Base-by-base conservation (phyloP, 2,113 vertebrate species). In the Panthera uncia region DNA sequence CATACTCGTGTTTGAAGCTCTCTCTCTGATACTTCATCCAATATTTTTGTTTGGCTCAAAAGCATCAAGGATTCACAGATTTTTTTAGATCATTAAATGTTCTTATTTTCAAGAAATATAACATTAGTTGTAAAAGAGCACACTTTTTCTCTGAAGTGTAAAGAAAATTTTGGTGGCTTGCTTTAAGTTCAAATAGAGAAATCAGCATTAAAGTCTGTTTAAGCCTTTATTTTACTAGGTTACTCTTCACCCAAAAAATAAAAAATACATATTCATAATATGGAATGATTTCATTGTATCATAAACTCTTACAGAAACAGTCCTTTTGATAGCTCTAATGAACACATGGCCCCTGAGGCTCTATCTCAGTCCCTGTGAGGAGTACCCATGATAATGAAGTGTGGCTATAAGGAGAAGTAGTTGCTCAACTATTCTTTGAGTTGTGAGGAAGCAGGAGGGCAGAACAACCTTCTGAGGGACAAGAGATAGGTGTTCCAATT, bases 1-100 rank as follows among this genome's bases (percentile, higher is more conserved):
- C 25, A 19, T 1, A 69, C 82, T 94, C 13, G 5, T 73, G 94
- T 95, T 69, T 97, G 94, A 97, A 94, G 81, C 85, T 79, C 95
- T 97, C 95, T 97, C 93, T 96, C 81, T 94, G 52, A 68, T 19
- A 95, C 78, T 93, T 91, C 94, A 93, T 95, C 97, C 95, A 98
- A 93, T 98, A 97, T 97, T 98, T 63, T 96, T 80, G 97, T 97
- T 98, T 98, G 97, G 95, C 19, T 98, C 96, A 96, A 97, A 98
- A 94, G 36, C 12, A 97, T 95, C 71, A 97, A 97, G 63, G 38
- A 50, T 94, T 98, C 68, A 83, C 93, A 94, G 89, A 86, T 92
- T 97, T 95, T 93, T 98, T 91, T 41, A 94, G 69, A 73, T 96
- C 48, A 98, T 16, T 97, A 74, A 85, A 97, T 97, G 61, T 98